Evolutionary conservation across 2,888 invertebrate genomes (phyloP).

Genomic region (Apotomis capreana): DNA sequence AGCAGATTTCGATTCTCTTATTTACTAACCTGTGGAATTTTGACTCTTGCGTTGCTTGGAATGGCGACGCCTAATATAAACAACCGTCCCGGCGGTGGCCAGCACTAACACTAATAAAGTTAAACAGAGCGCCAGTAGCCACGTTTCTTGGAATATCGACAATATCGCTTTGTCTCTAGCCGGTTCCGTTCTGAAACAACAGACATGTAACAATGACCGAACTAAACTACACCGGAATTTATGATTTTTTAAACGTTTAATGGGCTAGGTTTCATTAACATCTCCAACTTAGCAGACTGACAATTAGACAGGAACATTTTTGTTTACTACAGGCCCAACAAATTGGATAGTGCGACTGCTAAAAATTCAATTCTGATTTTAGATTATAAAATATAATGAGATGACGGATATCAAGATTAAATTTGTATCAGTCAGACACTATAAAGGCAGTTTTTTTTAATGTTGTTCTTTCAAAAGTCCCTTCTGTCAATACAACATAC

Average conservation of each 20-base stretch:
- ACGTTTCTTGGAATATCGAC: slow-evolving; percentile 79
- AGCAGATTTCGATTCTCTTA: background rate
- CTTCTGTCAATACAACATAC: too few species aligned
- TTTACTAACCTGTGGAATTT: slow-evolving; percentile 64
- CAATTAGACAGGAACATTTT: too few species aligned
- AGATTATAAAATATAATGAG: too few species aligned
- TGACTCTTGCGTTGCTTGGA: slow-evolving; percentile 74
- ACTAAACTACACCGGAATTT: slow-evolving; percentile 8
- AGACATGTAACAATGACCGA: slow-evolving; percentile 36
- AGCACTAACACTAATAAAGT: slow-evolving; percentile 72
- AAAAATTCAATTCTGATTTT: too few species aligned
- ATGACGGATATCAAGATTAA: too few species aligned
- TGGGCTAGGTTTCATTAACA: background rate
- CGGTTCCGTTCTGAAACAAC: slow-evolving; percentile 75
- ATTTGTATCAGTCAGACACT: too few species aligned
- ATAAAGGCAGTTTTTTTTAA: too few species aligned
- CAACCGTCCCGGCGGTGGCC: slow-evolving; percentile 68
- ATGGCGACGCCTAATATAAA: slow-evolving; percentile 71
- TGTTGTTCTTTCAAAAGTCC: too few species aligned
- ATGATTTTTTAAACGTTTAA: too few species aligned
- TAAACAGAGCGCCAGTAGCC: slow-evolving; percentile 73
- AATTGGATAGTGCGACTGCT: too few species aligned
- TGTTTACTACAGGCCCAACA: too few species aligned
- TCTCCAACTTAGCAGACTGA: too few species aligned
- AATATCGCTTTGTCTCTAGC: slow-evolving; percentile 77